Evolutionary conservation across 2,113 vertebrate species (phyloP), one percentile per base, ranked within the genome.

Genomic region (Epinephelus moara): DNA sequence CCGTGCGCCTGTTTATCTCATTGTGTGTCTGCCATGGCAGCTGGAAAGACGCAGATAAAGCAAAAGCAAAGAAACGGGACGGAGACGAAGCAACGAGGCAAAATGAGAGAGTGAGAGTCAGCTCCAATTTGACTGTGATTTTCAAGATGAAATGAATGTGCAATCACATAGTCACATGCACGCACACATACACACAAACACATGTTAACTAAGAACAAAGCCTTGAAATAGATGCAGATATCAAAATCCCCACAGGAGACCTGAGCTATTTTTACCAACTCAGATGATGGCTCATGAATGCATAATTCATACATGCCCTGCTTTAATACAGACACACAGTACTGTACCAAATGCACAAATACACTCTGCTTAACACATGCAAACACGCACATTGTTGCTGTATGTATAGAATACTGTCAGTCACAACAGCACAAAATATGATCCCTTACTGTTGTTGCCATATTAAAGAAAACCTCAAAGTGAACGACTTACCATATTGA

Each of bases 271-370:
- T 96, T 90, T 93, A 94, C 69, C 88, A 86, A 64, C 85, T 87
- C 87, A 83, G 87, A 91, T 92, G 89, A 90, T 88, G 89, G 89
- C 88, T 93, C 79, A 91, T 93, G 87, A 93, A 91, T 94, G 85
- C 87, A 93, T 94, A 93, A 94, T 95, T 91, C 88, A 94, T 85
- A 92, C 85, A 83, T 86, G 90, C 76, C 87, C 94, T 90, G 88
- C 81, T 94, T 92, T 87, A 88, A 82, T 87, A 86, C 85, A 84
- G 78, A 84, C 64, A 77, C 82, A 82, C 86, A 84, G 71, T 81
- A 74, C 71, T 84, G 71, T 90, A 87, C 78, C 62, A 76, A 80
- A 82, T 70, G 59, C 82, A 88, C 67, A 79, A 60, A 79, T 73
- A 53, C 56, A 57, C 47, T 53, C 55, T 4, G 45, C 66, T 85